Evolutionary conservation across 2,888 invertebrate species (phyloP).

Genomic region (Pardosa pseudoannulata): DNA sequence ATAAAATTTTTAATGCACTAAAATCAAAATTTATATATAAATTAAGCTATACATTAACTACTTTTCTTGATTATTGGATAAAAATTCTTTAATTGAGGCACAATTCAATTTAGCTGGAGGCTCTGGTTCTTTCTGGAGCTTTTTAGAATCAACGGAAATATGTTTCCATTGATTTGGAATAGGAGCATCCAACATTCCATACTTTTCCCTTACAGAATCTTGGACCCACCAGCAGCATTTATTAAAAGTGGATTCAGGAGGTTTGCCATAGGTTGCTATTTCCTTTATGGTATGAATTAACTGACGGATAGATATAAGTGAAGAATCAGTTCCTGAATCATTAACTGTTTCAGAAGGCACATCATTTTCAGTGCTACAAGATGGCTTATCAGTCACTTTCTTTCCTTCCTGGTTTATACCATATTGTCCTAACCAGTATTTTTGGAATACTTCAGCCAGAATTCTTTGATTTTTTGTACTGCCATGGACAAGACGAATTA

Average conservation of each 20-base stretch:
- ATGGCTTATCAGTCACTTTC: not conserved
- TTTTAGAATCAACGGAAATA: not conserved
- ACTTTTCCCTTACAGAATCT: conserved; percentile 80
- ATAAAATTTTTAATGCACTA: no score
- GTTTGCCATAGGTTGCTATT: conserved; percentile 82
- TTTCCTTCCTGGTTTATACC: not conserved
- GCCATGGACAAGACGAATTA: conserved; percentile 84
- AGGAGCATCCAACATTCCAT: conserved; percentile 79
- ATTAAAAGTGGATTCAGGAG: conserved; percentile 80
- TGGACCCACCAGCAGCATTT: conserved; percentile 84
- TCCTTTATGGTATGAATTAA: conserved; percentile 79
- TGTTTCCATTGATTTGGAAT: conserved; percentile 82
- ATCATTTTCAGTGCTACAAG: not conserved
- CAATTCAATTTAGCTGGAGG: conserved; percentile 5
- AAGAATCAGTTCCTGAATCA: not conserved
- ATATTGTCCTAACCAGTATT: conserved; percentile 79
- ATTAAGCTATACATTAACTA: no score
- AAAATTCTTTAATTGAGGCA: conserved; percentile 48
- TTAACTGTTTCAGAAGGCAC: not conserved
- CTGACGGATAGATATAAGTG: conserved; percentile 59
- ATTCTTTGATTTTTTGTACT: conserved; percentile 81
- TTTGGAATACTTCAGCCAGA: conserved; percentile 82
- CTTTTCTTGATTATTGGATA: no score
- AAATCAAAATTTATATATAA: no score
- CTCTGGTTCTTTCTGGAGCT: conserved; percentile 25